phyloP scores from a whole-genome alignment of 2,113 vertebrate species.

The Microtus montanus region DNA sequence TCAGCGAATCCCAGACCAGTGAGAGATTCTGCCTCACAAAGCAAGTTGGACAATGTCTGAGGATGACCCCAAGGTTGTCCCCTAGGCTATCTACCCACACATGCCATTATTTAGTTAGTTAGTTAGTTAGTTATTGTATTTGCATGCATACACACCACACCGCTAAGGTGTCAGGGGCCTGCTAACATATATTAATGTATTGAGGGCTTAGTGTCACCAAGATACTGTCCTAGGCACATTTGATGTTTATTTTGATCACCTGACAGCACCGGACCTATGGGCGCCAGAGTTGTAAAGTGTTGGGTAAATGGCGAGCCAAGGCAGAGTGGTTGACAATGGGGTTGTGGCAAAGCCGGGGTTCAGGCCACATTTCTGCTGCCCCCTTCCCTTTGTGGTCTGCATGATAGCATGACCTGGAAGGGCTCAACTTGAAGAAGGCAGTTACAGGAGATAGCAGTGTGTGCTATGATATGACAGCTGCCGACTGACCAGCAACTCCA shows the following conservation, averaged over 20 bases:
- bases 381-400: background rate
- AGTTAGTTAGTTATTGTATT: background rate
- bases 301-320: background rate
- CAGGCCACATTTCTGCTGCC: rapidly evolving
- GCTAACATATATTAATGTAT: background rate
- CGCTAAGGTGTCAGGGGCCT: background rate
- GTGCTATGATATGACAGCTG: background rate
- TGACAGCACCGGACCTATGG: background rate
- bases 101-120: background rate
- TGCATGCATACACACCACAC: background rate
- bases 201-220: no score
- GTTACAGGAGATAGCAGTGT: background rate
- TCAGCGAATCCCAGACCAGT: background rate
- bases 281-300: background rate
- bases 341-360: background rate
- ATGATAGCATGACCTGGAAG: background rate
- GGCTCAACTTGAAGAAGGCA: background rate
- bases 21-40: background rate
- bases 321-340: background rate
- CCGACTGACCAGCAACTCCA: no score
- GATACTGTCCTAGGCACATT: background rate
- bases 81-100: background rate
- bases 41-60: no score
- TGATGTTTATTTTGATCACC: background rate
- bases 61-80: background rate